Percentiles rank a stretch among this genome's conserved stretches.
Evolutionary conservation across 1,140 invertebrate genomes (phyloP).

Genomic region (Lordiphosa collinella): DNA sequence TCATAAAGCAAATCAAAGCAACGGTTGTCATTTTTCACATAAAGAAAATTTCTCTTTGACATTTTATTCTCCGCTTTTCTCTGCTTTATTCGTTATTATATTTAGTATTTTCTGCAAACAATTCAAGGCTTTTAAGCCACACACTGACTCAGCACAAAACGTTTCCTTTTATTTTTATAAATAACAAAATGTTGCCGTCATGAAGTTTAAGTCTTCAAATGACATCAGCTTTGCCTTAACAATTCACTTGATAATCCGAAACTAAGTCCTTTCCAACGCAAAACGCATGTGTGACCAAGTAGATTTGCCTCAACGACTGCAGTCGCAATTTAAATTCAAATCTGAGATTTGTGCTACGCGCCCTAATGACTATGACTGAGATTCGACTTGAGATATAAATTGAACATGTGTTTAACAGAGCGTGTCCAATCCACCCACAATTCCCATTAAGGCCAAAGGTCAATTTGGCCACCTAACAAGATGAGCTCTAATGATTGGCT

Average conservation of each 20-base stretch:
- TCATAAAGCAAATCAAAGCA: conserved; percentile 61
- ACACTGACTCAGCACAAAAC: conserved; percentile 58
- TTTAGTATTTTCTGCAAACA: conserved; percentile 40
- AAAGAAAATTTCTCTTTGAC: conserved; percentile 32
- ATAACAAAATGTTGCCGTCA: conserved; percentile 58
- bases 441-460: background rate
- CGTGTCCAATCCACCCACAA: conserved; percentile 1
- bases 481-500: conserved; percentile 23
- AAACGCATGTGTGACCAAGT: background rate
- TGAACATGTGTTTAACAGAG: conserved; percentile 6
- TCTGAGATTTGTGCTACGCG: conserved; percentile 17
- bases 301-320: conserved; percentile 5
- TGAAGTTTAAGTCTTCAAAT: conserved; percentile 46
- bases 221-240: conserved; percentile 50
- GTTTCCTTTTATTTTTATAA: conserved; percentile 37
- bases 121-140: conserved; percentile 50
- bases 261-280: conserved; percentile 7
- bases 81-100: conserved; percentile 12
- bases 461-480: conserved; percentile 11
- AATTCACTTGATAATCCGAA: conserved; percentile 14
- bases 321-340: conserved; percentile 36
- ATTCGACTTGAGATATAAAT: background rate
- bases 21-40: conserved; percentile 71
- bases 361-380: background rate
- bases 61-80: conserved; percentile 21